Conservation (phyloP, 2,888 invertebrate genomes). For the Scaptomyza polygonia region DNA sequence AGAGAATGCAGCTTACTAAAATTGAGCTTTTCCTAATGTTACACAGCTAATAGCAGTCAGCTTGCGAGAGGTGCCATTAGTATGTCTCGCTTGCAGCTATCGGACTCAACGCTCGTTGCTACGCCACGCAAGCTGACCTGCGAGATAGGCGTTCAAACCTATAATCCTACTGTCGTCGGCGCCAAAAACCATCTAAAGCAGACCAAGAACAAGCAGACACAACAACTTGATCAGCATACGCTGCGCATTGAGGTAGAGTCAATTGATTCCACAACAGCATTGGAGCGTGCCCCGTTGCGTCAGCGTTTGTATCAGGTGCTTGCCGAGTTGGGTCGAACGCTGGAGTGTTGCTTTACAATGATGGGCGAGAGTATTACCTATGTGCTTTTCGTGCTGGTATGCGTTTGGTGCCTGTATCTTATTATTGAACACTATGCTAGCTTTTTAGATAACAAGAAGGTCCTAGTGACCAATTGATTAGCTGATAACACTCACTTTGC, state of each 20-base stretch:
- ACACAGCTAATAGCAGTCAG: conserved; percentile 23
- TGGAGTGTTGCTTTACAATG: conserved; percentile 56
- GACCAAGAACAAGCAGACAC: background rate
- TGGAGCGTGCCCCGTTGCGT: conserved; percentile 57
- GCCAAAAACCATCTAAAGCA: background rate
- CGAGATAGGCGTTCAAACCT: conserved; percentile 54
- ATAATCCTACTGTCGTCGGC: background rate
- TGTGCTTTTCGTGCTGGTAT: conserved; percentile 57
- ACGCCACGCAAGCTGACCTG: conserved; percentile 24
- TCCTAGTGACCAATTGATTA: background rate
- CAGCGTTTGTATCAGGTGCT: conserved; percentile 65
- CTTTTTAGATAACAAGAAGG: conserved; percentile 37
- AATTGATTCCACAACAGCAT: conserved; percentile 52
- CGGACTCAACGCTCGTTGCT: conserved; percentile 43
- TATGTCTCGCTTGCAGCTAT: conserved; percentile 35
- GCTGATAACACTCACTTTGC: too few relatives aligned
- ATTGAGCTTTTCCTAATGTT: background rate
- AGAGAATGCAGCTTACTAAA: background rate
- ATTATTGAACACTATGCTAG: conserved; percentile 52
- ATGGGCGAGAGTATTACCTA: conserved; percentile 69
- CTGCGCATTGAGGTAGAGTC: conserved; percentile 74
- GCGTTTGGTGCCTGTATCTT: conserved; percentile 66
- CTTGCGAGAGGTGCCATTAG: conserved; percentile 32
- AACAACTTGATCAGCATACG: conserved; percentile 49
- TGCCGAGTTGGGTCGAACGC: conserved; percentile 48